Conservation (phyloP, 2,888 invertebrate genomes). For the Augiades crinisus region DNA sequence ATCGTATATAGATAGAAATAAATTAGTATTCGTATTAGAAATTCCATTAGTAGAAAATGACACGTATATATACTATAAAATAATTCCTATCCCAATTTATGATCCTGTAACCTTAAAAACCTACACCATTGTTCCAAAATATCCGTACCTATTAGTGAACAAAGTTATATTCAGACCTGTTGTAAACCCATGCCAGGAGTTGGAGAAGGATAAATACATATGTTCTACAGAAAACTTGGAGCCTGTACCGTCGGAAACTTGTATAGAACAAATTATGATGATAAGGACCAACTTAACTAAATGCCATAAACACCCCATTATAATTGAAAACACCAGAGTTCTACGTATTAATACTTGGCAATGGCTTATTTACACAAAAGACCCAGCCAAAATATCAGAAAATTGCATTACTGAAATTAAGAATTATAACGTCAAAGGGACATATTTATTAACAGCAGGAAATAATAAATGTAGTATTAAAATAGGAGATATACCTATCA, state of each 20-base stretch:
- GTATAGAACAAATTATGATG: slow-evolving; percentile 7
- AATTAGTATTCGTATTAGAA: background rate
- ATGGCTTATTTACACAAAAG: background rate
- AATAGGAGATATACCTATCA: background rate
- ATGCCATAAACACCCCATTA: background rate
- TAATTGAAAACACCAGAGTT: too few species aligned
- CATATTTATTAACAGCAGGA: background rate
- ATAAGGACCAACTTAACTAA: background rate
- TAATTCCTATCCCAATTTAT: slow-evolving; percentile 8
- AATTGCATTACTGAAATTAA: background rate
- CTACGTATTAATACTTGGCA: background rate
- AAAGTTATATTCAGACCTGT: slow-evolving; percentile 23
- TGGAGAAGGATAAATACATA: slow-evolving; percentile 14
- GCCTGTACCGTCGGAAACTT: background rate
- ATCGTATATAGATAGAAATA: slow-evolving; percentile 3
- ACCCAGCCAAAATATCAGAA: background rate
- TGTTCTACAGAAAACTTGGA: background rate
- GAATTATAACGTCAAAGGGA: background rate
- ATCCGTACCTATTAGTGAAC: slow-evolving; percentile 21
- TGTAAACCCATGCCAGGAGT: slow-evolving; percentile 20
- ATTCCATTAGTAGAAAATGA: slow-evolving; percentile 14
- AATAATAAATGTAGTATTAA: background rate
- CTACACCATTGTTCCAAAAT: slow-evolving; percentile 25
- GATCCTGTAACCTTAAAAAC: slow-evolving; percentile 21
- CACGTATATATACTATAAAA: slow-evolving; percentile 25